Evolutionary conservation across 2,113 vertebrate species (phyloP).

Genomic region (Lonchura striata): DNA sequence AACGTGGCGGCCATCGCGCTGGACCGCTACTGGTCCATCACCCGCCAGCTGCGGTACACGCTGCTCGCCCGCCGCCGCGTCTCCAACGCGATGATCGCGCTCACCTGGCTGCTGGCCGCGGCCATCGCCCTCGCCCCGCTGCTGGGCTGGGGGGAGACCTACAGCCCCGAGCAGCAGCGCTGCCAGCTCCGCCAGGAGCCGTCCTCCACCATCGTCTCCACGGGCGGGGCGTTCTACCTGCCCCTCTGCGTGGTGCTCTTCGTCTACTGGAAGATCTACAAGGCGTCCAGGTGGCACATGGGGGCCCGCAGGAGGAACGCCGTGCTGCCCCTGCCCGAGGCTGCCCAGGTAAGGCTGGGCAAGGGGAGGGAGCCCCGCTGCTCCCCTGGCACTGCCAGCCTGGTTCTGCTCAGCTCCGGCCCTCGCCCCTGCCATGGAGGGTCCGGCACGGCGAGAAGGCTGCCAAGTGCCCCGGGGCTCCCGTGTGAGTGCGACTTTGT

Average conservation of each 20-base stretch:
- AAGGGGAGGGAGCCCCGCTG: neutral
- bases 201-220: constrained; percentile 90
- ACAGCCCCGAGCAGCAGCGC: constrained; percentile 75
- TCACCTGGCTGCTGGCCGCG: constrained; percentile 88
- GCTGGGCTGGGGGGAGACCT: constrained; percentile 91
- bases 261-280: constrained; percentile 97
- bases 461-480: neutral
- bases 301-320: constrained; percentile 82
- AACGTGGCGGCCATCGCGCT: constrained; percentile 91
- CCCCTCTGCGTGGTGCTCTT: constrained; percentile 94
- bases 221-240: constrained; percentile 91
- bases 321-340: constrained; percentile 51
- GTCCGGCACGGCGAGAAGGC: neutral
- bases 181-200: constrained; percentile 93
- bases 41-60: constrained; percentile 90
- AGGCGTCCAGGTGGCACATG: constrained; percentile 85
- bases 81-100: constrained; percentile 88
- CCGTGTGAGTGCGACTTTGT: neutral
- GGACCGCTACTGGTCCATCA: constrained; percentile 96
- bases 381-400: accelerated
- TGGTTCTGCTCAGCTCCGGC: neutral
- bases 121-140: constrained; percentile 88
- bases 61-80: constrained; percentile 83
- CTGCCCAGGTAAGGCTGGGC: neutral
- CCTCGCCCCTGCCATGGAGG: accelerated